Evolutionary conservation across 2,888 invertebrate species (phyloP).

Genomic region (Hydraecia micacea): DNA sequence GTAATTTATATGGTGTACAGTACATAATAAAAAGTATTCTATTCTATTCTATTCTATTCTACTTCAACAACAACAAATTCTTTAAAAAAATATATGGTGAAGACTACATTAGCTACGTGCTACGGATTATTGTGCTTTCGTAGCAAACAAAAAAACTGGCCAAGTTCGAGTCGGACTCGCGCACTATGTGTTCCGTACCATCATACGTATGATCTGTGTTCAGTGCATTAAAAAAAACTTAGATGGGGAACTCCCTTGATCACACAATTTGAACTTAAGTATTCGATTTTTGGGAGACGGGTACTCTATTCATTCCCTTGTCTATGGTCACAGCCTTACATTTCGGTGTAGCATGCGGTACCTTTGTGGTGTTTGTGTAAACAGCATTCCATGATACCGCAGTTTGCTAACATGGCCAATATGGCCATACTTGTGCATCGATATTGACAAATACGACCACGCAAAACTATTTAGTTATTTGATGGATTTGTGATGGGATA

Average conservation of each 20-base stretch:
- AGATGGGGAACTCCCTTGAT: neutral
- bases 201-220: too few relatives aligned
- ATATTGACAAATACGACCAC: conserved; percentile 71
- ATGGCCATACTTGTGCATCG: conserved; percentile 69
- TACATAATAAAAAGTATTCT: too few relatives aligned
- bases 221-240: neutral
- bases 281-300: neutral
- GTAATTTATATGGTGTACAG: too few relatives aligned
- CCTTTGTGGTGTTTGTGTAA: conserved; percentile 74
- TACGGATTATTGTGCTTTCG: neutral
- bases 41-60: too few relatives aligned
- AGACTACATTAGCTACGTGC: neutral
- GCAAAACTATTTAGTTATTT: neutral
- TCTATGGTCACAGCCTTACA: conserved; percentile 23
- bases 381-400: conserved; percentile 62
- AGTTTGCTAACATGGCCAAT: conserved; percentile 71
- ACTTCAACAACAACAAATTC: neutral
- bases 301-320: neutral
- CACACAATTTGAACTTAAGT: neutral
- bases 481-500: neutral
- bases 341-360: conserved; percentile 67
- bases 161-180: neutral
- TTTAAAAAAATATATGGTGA: neutral
- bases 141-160: neutral
- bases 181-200: neutral